Evolutionary conservation across 2,797 vertebrate species (phyloP).

Genomic region (Microchirus variegatus): DNA sequence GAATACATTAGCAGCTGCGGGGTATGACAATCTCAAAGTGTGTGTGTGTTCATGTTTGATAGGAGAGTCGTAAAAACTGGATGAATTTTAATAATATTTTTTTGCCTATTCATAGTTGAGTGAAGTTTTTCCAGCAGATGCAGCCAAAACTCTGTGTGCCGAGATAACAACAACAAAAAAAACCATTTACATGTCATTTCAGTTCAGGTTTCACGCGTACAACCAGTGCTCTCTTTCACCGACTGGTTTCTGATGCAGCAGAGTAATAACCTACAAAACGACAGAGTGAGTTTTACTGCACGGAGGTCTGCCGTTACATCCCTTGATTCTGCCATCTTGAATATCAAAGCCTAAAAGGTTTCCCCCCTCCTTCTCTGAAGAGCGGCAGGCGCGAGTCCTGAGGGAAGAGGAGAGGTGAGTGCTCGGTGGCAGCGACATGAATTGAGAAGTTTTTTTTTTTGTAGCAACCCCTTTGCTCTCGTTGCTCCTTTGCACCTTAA

Average conservation of each 20-base stretch:
- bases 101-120: not conserved
- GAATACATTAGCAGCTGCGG: not conserved
- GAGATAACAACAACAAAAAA: not conserved
- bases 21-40: not conserved
- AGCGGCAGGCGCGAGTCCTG: conserved; percentile 27
- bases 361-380: conserved; percentile 13
- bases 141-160: not conserved
- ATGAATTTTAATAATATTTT: not conserved
- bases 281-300: conserved; percentile 15
- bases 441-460: not conserved
- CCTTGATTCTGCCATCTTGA: conserved; percentile 16
- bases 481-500: conserved; percentile 35
- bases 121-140: not conserved
- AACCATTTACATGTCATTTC: not conserved
- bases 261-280: conserved; percentile 18
- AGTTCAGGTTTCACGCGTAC: not conserved
- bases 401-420: conserved; percentile 7
- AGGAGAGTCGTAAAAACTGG: not conserved
- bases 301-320: conserved; percentile 11
- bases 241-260: not conserved
- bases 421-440: conserved; percentile 7
- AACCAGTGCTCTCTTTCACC: not conserved
- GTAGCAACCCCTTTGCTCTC: conserved; percentile 24
- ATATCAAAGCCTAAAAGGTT: conserved; percentile 35
- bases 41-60: conserved; percentile 7